These are phyloP conservation scores for Philotrypesis tridentata DNA, from an alignment of 1,140 invertebrate genomes.

Conservation along the genomic window DNA sequence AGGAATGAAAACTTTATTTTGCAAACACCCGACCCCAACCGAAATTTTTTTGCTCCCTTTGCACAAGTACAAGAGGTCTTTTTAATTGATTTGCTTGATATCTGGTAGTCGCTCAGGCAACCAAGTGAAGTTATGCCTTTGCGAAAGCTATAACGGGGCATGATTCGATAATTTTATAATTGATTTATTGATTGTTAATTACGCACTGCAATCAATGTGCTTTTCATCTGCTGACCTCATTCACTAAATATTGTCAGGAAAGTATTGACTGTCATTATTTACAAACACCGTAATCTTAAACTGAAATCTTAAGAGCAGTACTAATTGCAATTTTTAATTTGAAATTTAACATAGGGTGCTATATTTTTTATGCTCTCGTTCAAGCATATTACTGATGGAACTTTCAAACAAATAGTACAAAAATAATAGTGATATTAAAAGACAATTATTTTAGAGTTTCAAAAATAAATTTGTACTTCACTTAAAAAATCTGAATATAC, in stretches of 20 bases:
- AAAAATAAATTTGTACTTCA: too few relatives aligned
- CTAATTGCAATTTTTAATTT: too few relatives aligned
- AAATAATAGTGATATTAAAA: too few relatives aligned
- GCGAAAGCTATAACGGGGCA: constrained; percentile 1
- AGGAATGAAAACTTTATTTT: too few relatives aligned
- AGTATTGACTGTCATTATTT: background rate
- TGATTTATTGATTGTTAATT: constrained; percentile 63
- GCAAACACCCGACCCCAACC: too few relatives aligned
- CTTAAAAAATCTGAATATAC: too few relatives aligned
- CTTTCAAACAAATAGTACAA: too few relatives aligned
- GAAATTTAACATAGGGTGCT: too few relatives aligned
- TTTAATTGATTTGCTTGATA: constrained; percentile 35
- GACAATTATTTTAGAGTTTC: too few relatives aligned
- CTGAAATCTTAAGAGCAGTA: background rate
- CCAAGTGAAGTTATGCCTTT: constrained; percentile 26
- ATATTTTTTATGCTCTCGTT: too few relatives aligned
- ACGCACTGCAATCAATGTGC: constrained; percentile 30
- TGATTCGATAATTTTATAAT: constrained; percentile 57
- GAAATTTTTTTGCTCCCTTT: too few relatives aligned
- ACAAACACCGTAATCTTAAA: background rate
- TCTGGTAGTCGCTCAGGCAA: constrained; percentile 55
- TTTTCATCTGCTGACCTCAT: background rate
- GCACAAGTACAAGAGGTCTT: background rate
- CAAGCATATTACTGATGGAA: too few relatives aligned
- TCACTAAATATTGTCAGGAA: background rate